A percentile compares a stretch with the other conserved stretches of the same genome.
Conservation (phyloP, 2,888 invertebrate genomes). For the Polietes domitor region DNA sequence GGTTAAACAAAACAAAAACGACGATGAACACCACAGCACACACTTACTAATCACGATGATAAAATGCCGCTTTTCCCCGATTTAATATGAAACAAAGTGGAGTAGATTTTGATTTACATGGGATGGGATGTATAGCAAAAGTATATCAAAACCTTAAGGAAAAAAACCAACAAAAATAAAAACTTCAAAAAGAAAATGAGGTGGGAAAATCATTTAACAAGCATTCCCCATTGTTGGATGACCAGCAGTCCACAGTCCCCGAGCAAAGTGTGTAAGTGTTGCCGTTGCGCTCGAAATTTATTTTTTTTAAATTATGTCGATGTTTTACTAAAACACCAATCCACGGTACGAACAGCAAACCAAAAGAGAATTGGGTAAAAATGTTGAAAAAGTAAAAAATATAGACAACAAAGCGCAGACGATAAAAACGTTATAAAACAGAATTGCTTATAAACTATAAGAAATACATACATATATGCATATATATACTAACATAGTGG, state of each 20-base stretch:
- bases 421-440: slow-evolving; percentile 38
- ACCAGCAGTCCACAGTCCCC: neutral
- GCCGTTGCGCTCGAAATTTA: slow-evolving; percentile 44
- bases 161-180: neutral
- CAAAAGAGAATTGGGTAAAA: slow-evolving; percentile 41
- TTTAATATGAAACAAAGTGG: neutral
- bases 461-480: slow-evolving; percentile 20
- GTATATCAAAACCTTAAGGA: neutral
- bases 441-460: slow-evolving; percentile 46
- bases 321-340: slow-evolving; percentile 25
- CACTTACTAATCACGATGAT: slow-evolving; percentile 8
- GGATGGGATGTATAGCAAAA: too few species aligned
- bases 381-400: slow-evolving; percentile 29
- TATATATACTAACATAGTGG: slow-evolving; percentile 13
- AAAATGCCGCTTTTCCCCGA: slow-evolving; percentile 19
- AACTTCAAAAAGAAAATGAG: neutral
- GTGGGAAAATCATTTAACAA: too few species aligned
- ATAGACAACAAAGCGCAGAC: neutral
- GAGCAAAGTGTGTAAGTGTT: slow-evolving; percentile 35
- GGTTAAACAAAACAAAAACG: slow-evolving; percentile 76
- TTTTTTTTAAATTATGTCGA: slow-evolving; percentile 38
- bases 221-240: neutral
- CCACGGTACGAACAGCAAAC: slow-evolving; percentile 27
- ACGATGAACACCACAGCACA: slow-evolving; percentile 61
- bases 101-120: neutral